These are phyloP conservation scores for Prosopocoilus inquinatus DNA, from an alignment of 2,888 invertebrate genomes.

Conservation along the genomic window DNA sequence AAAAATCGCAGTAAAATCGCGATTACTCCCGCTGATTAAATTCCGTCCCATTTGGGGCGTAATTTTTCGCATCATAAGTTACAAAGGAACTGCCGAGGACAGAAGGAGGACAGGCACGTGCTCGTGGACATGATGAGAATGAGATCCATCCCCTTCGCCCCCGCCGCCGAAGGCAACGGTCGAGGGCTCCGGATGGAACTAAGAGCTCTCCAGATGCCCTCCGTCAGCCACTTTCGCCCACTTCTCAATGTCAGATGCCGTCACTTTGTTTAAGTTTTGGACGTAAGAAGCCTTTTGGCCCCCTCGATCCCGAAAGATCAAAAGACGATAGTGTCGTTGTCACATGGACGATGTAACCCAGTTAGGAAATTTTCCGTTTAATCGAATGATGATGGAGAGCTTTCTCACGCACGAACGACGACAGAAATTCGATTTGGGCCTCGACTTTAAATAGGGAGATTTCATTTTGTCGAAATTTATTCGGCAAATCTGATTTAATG, in stretches of 20 bases:
- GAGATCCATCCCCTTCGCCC: constrained; percentile 14
- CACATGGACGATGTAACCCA: not conserved
- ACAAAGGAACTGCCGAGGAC: constrained; percentile 11
- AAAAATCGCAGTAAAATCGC: too few species aligned
- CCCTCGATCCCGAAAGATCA: constrained; percentile 3
- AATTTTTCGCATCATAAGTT: constrained; percentile 17
- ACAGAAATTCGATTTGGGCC: too few species aligned
- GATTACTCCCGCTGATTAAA: too few species aligned
- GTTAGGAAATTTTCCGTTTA: too few species aligned
- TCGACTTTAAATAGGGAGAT: too few species aligned
- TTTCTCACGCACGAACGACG: too few species aligned
- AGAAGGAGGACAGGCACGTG: constrained; percentile 4
- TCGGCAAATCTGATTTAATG: too few species aligned
- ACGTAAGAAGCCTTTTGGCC: constrained; percentile 10
- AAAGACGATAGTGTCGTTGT: not conserved
- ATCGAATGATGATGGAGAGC: too few species aligned
- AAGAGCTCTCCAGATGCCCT: constrained; percentile 29
- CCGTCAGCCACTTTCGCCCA: constrained; percentile 30
- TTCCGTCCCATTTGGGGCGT: constrained; percentile 6
- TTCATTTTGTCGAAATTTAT: too few species aligned
- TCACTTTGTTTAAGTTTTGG: constrained; percentile 18
- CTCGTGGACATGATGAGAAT: not conserved
- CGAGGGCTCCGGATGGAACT: constrained; percentile 30
- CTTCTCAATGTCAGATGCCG: constrained; percentile 28
- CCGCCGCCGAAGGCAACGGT: constrained; percentile 18